Percentiles rank a stretch among this genome's conserved stretches.
phyloP scores from a whole-genome alignment of 2,113 vertebrate species.

The Pantherophis guttatus region DNA sequence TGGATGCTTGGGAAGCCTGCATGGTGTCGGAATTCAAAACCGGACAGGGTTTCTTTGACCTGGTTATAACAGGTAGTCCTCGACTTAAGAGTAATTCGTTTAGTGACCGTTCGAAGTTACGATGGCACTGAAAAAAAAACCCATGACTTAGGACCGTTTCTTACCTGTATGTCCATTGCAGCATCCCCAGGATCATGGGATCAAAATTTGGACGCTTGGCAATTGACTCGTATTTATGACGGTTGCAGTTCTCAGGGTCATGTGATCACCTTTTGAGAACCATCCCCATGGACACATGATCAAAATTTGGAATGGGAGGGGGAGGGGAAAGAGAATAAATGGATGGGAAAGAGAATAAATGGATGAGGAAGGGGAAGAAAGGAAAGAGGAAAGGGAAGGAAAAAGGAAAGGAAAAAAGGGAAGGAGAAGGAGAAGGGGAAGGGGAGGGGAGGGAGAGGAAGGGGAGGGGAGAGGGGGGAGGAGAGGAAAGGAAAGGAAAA shows the following conservation, averaged over 20 bases:
- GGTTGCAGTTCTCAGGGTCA: neutral
- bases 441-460: accelerated
- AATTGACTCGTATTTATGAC: too few species aligned
- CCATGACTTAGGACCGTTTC: too few species aligned
- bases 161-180: neutral
- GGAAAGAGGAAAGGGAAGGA: too few species aligned
- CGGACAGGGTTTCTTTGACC: neutral
- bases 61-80: neutral
- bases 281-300: neutral
- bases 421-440: too few species aligned
- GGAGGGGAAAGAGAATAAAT: too few species aligned
- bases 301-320: neutral
- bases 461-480: too few species aligned
- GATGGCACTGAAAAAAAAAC: neutral
- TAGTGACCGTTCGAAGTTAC: neutral
- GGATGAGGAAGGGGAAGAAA: too few species aligned
- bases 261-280: neutral
- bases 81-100: neutral
- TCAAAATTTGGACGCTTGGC: neutral
- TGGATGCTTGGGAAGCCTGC: neutral
- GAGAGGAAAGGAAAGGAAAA: too few species aligned
- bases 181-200: too few species aligned
- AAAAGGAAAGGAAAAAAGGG: neutral
- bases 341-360: too few species aligned
- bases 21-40: neutral